A percentile compares a stretch with the other conserved stretches of the same genome.
Evolutionary conservation across 2,113 vertebrate genomes (phyloP).

Genomic region (Noctilio leporinus): DNA sequence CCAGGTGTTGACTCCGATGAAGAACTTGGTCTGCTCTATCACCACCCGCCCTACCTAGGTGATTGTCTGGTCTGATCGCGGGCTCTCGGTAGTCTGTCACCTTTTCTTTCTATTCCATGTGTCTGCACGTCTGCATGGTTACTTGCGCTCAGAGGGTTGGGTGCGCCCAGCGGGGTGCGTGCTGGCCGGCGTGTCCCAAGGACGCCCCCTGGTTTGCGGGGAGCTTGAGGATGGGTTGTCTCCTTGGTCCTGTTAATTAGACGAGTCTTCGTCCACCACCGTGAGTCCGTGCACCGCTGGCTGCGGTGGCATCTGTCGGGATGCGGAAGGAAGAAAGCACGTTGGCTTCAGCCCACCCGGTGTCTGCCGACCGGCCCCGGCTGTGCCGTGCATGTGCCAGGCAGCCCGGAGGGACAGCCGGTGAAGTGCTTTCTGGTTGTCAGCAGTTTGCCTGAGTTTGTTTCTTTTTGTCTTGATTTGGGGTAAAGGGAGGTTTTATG

Average conservation of each 20-base stretch:
- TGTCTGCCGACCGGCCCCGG: conserved; percentile 30
- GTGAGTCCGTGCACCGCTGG: not conserved
- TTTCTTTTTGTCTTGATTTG: conserved; percentile 35
- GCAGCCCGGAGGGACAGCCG: conserved; percentile 6
- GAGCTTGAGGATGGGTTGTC: conserved; percentile 10
- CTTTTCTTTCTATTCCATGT: conserved; percentile 67
- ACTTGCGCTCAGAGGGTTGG: conserved; percentile 58
- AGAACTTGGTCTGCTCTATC: conserved; percentile 81
- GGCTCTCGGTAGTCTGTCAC: conserved; percentile 68
- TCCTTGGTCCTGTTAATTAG: conserved; percentile 30
- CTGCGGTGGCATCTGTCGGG: conserved; percentile 56
- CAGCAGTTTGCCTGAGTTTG: conserved; percentile 48
- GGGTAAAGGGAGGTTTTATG: not conserved
- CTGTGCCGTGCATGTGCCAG: conserved; percentile 38
- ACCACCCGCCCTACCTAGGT: conserved; percentile 82
- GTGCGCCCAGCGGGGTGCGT: conserved; percentile 43
- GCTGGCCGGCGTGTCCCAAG: not conserved
- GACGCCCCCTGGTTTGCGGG: not conserved
- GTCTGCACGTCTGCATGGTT: conserved; percentile 85
- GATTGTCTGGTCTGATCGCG: conserved; percentile 73
- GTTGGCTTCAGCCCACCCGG: conserved; percentile 32
- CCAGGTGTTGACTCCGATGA: conserved; percentile 86
- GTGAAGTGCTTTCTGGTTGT: conserved; percentile 28
- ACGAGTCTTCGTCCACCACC: conserved; percentile 16
- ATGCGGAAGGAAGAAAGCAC: conserved; percentile 58